Evolutionary conservation across 2,797 vertebrate species (phyloP), one percentile per base, ranked within the genome.

Genomic region (Allobates femoralis): DNA sequence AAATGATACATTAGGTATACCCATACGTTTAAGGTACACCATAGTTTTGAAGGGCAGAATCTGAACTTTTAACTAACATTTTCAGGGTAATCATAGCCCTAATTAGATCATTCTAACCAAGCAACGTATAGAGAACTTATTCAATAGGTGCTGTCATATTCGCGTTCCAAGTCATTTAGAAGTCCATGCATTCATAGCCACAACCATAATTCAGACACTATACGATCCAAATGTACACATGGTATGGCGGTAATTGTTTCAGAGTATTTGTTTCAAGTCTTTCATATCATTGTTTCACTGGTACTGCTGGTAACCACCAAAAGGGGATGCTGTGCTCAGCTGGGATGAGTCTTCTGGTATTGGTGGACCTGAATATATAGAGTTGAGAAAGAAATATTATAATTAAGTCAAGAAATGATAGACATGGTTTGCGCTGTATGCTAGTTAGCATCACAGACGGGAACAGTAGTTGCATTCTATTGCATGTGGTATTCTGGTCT

Each of bases 251-350:
- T 26, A 34, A 10, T 34, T 67, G 50, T 60, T 60, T 32, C 71
- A 56, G 10, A 46, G 16, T 1, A 56, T 55, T 23, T 7, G 5
- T 56, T 32, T 82, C 10, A 30, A 30, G 81, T 71, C 69, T 26
- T 46, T 81, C 41, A 3, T 28, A 53, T 80, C 34, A 19, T 7
- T 34, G 10, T 53, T 67, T 83, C 26, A 83, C 69, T 83, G 81
- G 55, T 83, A 83, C 26, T 83, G 81, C 34, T 74, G 81, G 81
- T 83, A 83, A 23, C n/a, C 28, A 30, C 69, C 55, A 26, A 83
- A 83, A 11, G 81, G 81, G 26, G 81, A 60, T 41, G 69, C 23
- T 30, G 53, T 5, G 55, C 15, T 75, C 4, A 83, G 16, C 34
- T 75, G 81, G 5, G 81, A 46, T 12, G 55, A 37, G 19, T 83